Percentiles rank a stretch among this genome's conserved stretches.
phyloP scores from a whole-genome alignment of 2,888 invertebrate genomes.

The Drosophila mimetica region DNA sequence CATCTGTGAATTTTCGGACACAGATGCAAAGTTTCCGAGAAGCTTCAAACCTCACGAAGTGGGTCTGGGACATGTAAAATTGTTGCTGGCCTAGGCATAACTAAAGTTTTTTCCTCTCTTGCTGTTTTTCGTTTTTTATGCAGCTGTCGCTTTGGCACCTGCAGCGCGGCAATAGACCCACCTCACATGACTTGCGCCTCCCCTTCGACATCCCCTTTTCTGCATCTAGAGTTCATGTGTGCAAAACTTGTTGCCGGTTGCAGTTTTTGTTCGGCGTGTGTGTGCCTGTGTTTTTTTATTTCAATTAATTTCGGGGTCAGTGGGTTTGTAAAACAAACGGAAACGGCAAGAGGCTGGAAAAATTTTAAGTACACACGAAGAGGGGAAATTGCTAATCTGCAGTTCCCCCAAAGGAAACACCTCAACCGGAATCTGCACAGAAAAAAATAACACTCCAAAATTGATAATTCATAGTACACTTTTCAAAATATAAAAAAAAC shows the following conservation, averaged over 20 bases:
- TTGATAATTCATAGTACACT: not conserved
- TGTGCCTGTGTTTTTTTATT: conserved; percentile 17
- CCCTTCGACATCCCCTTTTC: not conserved
- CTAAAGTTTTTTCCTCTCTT: conserved; percentile 19
- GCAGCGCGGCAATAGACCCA: conserved; percentile 27
- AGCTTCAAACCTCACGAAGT: conserved; percentile 28
- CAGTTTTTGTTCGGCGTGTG: conserved; percentile 31
- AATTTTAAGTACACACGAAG: conserved; percentile 3
- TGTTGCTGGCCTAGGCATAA: conserved; percentile 43
- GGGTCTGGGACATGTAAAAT: conserved; percentile 58
- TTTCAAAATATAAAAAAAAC: too few relatives aligned
- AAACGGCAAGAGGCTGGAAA: conserved; percentile 33
- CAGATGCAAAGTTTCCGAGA: conserved; percentile 25
- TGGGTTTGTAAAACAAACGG: conserved; percentile 55
- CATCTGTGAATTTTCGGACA: conserved; percentile 12
- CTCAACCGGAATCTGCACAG: conserved; percentile 6
- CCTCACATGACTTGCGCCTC: conserved; percentile 4
- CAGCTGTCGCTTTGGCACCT: conserved; percentile 48
- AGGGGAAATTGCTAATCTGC: conserved; percentile 32
- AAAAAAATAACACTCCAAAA: not conserved
- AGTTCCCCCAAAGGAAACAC: conserved; percentile 28
- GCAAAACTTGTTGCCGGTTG: conserved; percentile 50
- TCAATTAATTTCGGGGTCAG: conserved; percentile 53
- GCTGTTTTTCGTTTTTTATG: conserved; percentile 20
- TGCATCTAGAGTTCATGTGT: conserved; percentile 3